Evolutionary conservation across 2,113 vertebrate species (phyloP).

Genomic region (Coracopsis vasa): DNA sequence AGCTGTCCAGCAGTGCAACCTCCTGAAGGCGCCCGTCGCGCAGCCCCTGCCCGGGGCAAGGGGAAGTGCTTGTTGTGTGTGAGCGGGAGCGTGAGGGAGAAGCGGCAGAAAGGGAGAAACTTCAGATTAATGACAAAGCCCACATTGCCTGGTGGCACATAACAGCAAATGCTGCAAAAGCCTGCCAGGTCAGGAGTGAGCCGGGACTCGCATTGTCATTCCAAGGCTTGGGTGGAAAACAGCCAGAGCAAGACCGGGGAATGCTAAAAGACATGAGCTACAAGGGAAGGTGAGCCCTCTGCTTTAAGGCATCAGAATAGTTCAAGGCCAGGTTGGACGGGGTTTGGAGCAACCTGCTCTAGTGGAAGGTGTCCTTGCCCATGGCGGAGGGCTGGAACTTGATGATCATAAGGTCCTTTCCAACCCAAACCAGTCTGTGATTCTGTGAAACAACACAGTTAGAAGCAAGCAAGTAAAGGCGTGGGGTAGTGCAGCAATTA

Average conservation of each 20-base stretch:
- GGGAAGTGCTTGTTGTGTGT: rapidly evolving
- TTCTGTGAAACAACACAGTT: not conserved
- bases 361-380: not conserved
- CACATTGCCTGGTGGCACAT: rapidly evolving
- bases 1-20: constrained; percentile 52
- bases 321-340: not conserved
- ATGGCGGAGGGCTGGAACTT: not conserved
- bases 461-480: not conserved
- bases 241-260: not conserved
- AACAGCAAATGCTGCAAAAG: rapidly evolving
- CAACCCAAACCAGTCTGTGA: not conserved
- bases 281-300: not conserved
- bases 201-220: not conserved
- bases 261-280: rapidly evolving
- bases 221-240: not conserved
- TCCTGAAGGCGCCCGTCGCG: not conserved
- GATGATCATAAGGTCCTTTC: not conserved
- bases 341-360: not conserved
- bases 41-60: not conserved
- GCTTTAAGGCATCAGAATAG: not conserved
- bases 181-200: not conserved
- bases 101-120: not conserved
- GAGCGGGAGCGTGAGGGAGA: not conserved
- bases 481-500: no score
- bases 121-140: not conserved